Base-by-base conservation (phyloP, 2,113 vertebrate species). In the Oreochromis spilurus region DNA sequence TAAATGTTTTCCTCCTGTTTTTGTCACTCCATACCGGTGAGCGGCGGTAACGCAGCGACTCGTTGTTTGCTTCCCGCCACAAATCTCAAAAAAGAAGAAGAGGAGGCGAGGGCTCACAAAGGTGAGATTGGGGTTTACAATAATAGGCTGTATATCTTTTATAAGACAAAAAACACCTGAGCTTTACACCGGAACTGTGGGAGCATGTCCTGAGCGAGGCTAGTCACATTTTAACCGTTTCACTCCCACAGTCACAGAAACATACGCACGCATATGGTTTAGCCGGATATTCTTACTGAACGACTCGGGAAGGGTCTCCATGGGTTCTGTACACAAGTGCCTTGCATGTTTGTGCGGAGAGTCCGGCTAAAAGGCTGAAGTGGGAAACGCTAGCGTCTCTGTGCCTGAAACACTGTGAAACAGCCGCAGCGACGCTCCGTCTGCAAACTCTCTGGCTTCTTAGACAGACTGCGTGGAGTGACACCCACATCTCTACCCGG, bases 281-380 rank as follows among this genome's bases (percentile, higher is more conserved):
- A 43, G n/a, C 21, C 12, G 4, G 24, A 9, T 3, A 14, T 84
- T 48, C 96, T 96, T 95, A 97, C 96, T 95, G 85, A 4, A 97
- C 52, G 19, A 95, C 95, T 93, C 90, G 80, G 19, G 93, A 67
- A 2, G 96, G 96, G 24, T 96, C 94, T 84, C 96, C 96, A 50
- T 97, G 96, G 36, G 85, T 93, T 55, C 86, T 92, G 92, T 94
- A 96, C 21, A 89, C 6, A 8, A 97, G 94, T 6, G 94, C 95
- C 21, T 55, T 48, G 85, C 72, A 88, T 43, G 65, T 65, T 2
- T 45, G 85, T 14, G 85, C 62, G 40, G 48, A 29, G 19, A 70
- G 91, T 86, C 83, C 86, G n/a, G 92, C 87, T 43, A 90, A 91
- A 13, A 72, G 89, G 62, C 87, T 90, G 79, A 89, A 90, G 65